phyloP scores from a whole-genome alignment of 1,140 invertebrate genomes.

The Carposina sasakii region DNA sequence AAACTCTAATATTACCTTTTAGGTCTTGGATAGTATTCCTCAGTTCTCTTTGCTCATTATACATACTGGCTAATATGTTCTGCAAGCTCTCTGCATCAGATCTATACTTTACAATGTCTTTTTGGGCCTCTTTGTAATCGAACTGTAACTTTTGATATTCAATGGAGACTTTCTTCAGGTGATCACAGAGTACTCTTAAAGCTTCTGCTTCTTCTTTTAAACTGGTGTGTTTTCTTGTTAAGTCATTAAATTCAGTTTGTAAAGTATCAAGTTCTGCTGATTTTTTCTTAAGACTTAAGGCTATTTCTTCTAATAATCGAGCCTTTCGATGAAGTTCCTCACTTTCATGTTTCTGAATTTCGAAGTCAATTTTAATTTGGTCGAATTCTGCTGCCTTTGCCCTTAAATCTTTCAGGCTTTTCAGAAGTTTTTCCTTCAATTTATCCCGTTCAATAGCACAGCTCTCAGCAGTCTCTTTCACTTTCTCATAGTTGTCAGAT shows the following conservation, averaged over 20 bases:
- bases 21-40: conserved; percentile 80
- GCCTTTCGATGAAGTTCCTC: conserved; percentile 52
- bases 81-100: conserved; percentile 57
- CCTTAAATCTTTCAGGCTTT: conserved; percentile 47
- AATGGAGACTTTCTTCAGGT: conserved; percentile 55
- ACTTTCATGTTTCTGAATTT: conserved; percentile 52
- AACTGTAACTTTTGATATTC: conserved; percentile 57
- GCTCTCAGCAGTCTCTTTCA: conserved; percentile 49
- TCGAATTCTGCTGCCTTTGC: conserved; percentile 49
- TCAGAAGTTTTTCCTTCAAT: conserved; percentile 53
- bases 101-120: conserved; percentile 51
- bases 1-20: conserved; percentile 90
- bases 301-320: conserved; percentile 52
- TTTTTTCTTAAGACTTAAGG: conserved; percentile 54
- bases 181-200: conserved; percentile 48
- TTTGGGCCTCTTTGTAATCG: conserved; percentile 61
- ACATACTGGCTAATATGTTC: conserved; percentile 66
- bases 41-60: conserved; percentile 76
- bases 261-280: conserved; percentile 48
- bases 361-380: conserved; percentile 51
- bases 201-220: conserved; percentile 56
- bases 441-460: conserved; percentile 40
- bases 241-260: conserved; percentile 42
- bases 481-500: conserved; percentile 68
- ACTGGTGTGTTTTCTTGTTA: conserved; percentile 48